phyloP scores from a whole-genome alignment of 2,888 invertebrate genomes.

The Callosobruchus maculatus region DNA sequence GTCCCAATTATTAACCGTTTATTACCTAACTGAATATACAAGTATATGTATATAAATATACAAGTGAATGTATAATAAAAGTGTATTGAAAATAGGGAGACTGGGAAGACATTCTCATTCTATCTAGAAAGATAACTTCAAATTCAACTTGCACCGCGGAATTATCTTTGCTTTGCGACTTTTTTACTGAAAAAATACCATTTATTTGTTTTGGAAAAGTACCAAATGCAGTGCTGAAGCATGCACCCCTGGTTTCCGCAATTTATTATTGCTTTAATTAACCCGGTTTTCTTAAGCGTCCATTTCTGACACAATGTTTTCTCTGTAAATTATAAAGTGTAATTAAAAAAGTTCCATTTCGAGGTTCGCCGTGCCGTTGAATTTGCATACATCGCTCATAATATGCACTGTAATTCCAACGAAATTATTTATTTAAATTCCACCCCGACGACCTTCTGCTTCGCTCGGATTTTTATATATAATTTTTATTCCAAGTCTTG shows the following conservation, averaged over 20 bases:
- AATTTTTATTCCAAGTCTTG: no score
- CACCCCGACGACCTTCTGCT: not conserved
- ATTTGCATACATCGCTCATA: not conserved
- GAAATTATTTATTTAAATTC: not conserved
- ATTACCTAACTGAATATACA: no score
- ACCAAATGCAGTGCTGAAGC: not conserved
- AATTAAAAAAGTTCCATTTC: not conserved
- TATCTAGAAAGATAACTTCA: no score
- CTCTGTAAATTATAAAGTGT: not conserved
- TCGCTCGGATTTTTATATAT: not conserved
- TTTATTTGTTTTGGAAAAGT: no score
- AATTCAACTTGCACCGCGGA: no score
- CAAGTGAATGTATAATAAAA: no score
- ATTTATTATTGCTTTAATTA: not conserved
- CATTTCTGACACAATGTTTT: not conserved
- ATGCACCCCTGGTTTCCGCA: not conserved
- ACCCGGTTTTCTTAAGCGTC: not conserved
- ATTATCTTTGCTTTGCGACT: no score
- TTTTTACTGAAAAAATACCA: no score
- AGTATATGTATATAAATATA: no score
- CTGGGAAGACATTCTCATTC: no score
- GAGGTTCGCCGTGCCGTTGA: not conserved
- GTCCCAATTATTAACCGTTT: no score
- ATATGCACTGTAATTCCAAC: not conserved
- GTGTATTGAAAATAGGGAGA: no score